Percentiles rank a stretch among this genome's conserved stretches.
These are phyloP conservation scores for Pelodytes ibericus DNA, from an alignment of 2,797 vertebrate genomes.

Conservation along the genomic window DNA sequence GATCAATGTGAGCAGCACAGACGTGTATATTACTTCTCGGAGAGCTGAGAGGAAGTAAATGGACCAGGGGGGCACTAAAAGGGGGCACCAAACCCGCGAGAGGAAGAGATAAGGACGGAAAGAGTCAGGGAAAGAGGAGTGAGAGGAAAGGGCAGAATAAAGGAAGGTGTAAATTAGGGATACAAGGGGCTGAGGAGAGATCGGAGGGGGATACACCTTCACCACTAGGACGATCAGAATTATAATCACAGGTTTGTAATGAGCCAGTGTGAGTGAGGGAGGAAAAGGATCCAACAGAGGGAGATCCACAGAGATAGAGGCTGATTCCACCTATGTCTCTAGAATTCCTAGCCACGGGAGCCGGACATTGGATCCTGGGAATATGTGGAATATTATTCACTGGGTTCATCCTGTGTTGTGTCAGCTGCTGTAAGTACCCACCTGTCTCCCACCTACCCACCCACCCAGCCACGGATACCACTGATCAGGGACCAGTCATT, in stretches of 20 bases:
- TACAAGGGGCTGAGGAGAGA: not conserved
- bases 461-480: no score
- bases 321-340: not conserved
- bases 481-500: no score
- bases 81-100: not conserved
- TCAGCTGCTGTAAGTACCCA: slow-evolving; percentile 26
- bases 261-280: not conserved
- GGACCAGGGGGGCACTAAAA: not conserved
- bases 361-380: not conserved
- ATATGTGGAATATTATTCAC: not conserved
- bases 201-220: not conserved
- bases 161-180: not conserved
- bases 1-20: not conserved
- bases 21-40: no score
- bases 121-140: not conserved
- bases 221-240: not conserved
- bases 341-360: not conserved
- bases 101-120: not conserved
- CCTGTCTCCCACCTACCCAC: not conserved
- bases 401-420: slow-evolving; percentile 16
- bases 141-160: no score
- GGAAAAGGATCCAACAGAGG: not conserved
- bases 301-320: not conserved
- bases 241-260: not conserved
- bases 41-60: not conserved